These are phyloP conservation scores for Anableps anableps DNA, from an alignment of 2,797 vertebrate species.

Conservation along the genomic window DNA sequence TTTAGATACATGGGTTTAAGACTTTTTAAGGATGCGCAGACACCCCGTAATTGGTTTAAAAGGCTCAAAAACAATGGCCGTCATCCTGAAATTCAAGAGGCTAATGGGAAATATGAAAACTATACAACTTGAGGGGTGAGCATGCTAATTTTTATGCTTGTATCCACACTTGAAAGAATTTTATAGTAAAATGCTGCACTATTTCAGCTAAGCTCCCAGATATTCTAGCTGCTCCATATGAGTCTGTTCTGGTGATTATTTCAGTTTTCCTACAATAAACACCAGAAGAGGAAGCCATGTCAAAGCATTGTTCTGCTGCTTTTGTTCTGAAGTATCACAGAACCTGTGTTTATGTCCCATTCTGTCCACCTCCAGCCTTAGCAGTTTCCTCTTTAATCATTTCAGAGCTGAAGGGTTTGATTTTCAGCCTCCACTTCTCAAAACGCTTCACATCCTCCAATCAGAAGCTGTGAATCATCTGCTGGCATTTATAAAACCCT, in stretches of 20 bases:
- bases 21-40: no score
- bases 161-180: no score
- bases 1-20: no score
- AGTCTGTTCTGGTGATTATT: background rate
- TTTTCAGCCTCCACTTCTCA: conserved; percentile 29
- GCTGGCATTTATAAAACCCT: conserved; percentile 22
- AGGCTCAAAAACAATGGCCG: no score
- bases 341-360: background rate
- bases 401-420: conserved; percentile 16
- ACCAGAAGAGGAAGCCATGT: background rate
- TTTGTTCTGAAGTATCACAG: conserved; percentile 12
- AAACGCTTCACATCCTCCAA: conserved; percentile 37
- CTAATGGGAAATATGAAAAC: no score
- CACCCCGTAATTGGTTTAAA: no score
- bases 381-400: conserved; percentile 28
- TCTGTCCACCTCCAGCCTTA: conserved; percentile 19
- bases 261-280: background rate
- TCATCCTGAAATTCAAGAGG: no score
- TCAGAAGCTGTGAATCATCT: conserved; percentile 33
- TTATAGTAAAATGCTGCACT: no score
- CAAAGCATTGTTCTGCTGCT: background rate
- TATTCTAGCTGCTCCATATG: background rate
- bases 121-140: no score
- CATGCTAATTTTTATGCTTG: no score
- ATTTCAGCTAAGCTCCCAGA: no score